Conservation (phyloP, 2,888 invertebrate genomes). For the Exephanes ischioxanthus region DNA sequence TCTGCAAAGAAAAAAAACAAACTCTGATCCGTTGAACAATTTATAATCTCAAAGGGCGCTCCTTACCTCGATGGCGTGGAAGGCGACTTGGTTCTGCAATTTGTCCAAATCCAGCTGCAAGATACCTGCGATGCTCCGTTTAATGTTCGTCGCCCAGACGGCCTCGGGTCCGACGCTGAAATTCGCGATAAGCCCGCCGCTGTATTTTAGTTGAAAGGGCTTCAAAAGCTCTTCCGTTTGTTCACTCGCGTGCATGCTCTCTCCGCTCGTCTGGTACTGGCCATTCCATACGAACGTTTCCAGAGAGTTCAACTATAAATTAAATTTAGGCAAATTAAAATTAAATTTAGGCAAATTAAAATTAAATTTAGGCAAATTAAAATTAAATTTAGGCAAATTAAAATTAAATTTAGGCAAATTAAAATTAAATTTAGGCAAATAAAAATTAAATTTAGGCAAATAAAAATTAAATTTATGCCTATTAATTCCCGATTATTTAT, state of each 20-base stretch:
- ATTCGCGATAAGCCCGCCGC: conserved; percentile 79
- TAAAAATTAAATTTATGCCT: background rate
- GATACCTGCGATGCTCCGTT: conserved; percentile 89
- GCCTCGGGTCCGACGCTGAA: conserved; percentile 85
- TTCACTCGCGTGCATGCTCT: conserved; percentile 67
- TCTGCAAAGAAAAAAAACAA: conserved; percentile 73
- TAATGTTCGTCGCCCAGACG: conserved; percentile 89
- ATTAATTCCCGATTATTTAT: background rate
- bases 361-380: conserved; percentile 29
- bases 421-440: background rate
- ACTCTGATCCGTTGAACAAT: background rate
- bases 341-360: background rate
- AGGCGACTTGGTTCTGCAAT: conserved; percentile 78
- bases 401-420: conserved; percentile 32
- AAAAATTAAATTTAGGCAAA: conserved; percentile 25
- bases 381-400: too few species aligned
- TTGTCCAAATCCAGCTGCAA: conserved; percentile 87
- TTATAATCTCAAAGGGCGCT: background rate
- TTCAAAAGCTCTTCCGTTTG: conserved; percentile 77
- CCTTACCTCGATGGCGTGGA: conserved; percentile 80
- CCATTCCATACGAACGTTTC: conserved; percentile 80
- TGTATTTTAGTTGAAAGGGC: conserved; percentile 79
- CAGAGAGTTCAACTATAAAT: conserved; percentile 77
- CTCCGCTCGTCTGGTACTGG: conserved; percentile 67
- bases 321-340: conserved; percentile 19